phyloP scores from a whole-genome alignment of 2,113 vertebrate species.

The Chionis minor region DNA sequence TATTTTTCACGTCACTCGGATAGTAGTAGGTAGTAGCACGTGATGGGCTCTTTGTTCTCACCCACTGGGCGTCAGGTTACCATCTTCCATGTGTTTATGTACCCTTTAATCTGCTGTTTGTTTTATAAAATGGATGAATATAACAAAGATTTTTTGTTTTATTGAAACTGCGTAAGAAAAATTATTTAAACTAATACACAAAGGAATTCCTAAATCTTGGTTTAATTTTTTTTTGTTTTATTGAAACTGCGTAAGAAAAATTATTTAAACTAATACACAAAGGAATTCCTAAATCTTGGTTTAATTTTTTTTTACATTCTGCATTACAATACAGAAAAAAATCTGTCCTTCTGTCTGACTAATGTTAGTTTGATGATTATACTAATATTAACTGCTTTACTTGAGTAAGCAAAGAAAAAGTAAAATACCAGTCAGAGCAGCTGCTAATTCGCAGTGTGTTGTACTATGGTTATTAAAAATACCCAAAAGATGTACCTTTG shows the following conservation, averaged over 20 bases:
- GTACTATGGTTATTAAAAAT: slow-evolving; percentile 87
- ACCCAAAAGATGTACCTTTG: slow-evolving; percentile 86
- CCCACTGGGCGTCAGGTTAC: not conserved
- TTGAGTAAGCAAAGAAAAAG: slow-evolving; percentile 84
- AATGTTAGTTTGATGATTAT: slow-evolving; percentile 85
- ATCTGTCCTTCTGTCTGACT: slow-evolving; percentile 73
- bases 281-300: slow-evolving; percentile 36
- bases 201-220: slow-evolving; percentile 36
- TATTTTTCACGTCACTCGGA: not conserved
- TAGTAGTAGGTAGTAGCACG: not conserved
- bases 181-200: slow-evolving; percentile 48
- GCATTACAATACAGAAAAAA: slow-evolving; percentile 64
- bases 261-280: slow-evolving; percentile 45
- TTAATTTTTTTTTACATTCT: slow-evolving; percentile 65
- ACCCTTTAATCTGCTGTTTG: not conserved
- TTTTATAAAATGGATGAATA: slow-evolving; percentile 27
- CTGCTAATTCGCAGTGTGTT: slow-evolving; percentile 82
- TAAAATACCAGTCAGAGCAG: slow-evolving; percentile 84
- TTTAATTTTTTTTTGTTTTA: slow-evolving; percentile 61
- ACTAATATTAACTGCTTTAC: slow-evolving; percentile 85
- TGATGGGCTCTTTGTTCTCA: not conserved
- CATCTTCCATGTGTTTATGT: not conserved
- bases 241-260: slow-evolving; percentile 10
- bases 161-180: slow-evolving; percentile 2
- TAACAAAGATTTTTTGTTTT: slow-evolving; percentile 4